These are phyloP conservation scores for Aegotheles bennettii DNA, from an alignment of 2,113 vertebrate genomes.

Conservation along the genomic window DNA sequence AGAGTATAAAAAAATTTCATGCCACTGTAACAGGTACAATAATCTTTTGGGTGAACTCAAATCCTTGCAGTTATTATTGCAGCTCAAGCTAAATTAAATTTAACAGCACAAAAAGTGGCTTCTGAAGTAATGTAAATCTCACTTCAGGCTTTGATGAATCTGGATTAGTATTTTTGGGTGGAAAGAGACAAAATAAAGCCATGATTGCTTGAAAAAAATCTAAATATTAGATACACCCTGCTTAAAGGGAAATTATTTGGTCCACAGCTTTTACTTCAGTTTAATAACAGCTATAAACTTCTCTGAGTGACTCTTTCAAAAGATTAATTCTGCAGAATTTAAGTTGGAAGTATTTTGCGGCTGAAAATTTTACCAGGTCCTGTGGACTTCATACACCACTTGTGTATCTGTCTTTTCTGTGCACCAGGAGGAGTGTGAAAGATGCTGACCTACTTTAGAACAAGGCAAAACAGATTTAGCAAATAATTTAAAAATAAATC, in stretches of 20 bases:
- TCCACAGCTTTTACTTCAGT: not conserved
- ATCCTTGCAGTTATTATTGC: not conserved
- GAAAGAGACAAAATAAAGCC: not conserved
- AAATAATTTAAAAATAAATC: not conserved
- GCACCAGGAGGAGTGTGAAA: not conserved
- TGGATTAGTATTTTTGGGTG: not conserved
- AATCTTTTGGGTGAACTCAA: not conserved
- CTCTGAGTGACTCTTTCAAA: not conserved
- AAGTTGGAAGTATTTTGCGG: not conserved
- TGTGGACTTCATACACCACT: not conserved
- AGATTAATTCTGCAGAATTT: not conserved
- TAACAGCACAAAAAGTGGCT: not conserved
- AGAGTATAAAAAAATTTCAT: not conserved
- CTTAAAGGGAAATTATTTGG: not conserved
- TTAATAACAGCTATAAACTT: not conserved
- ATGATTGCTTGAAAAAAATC: not conserved
- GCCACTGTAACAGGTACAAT: not conserved
- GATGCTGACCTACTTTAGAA: conserved; percentile 10
- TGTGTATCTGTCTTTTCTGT: not conserved
- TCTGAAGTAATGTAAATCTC: not conserved
- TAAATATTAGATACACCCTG: not conserved
- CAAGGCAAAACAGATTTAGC: not conserved
- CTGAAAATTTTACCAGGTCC: not conserved
- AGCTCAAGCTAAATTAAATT: conserved; percentile 17
- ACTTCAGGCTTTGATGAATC: not conserved